A percentile compares a stretch with the other conserved stretches of the same genome.
Conservation (phyloP, 2,797 vertebrate species). For the Anas acuta region DNA sequence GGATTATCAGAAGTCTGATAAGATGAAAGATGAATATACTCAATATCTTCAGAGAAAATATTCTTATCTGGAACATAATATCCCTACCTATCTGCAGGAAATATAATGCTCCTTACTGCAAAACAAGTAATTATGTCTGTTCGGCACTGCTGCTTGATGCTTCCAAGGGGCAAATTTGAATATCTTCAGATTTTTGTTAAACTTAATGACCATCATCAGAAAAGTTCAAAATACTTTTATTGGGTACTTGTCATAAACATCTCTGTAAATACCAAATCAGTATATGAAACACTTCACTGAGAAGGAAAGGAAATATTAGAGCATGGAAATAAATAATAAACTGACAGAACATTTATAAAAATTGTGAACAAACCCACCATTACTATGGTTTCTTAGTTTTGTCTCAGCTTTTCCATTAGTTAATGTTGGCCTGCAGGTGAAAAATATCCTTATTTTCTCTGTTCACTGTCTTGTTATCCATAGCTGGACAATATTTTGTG, state of each 20-base stretch:
- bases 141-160: background rate
- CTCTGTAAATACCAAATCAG: background rate
- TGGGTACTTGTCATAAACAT: background rate
- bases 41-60: background rate
- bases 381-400: background rate
- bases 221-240: background rate
- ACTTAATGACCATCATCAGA: background rate
- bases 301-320: background rate
- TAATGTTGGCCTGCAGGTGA: fast-evolving
- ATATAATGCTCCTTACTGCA: background rate
- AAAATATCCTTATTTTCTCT: background rate
- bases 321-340: background rate
- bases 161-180: background rate
- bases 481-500: background rate
- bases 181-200: background rate
- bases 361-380: background rate
- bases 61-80: background rate
- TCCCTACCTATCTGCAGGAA: background rate
- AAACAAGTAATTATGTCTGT: background rate
- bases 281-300: background rate
- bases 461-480: background rate
- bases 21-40: background rate
- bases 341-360: background rate
- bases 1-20: background rate
- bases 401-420: background rate